Evolutionary conservation across 2,888 invertebrate species (phyloP).

Genomic region (Brenthis daphne): DNA sequence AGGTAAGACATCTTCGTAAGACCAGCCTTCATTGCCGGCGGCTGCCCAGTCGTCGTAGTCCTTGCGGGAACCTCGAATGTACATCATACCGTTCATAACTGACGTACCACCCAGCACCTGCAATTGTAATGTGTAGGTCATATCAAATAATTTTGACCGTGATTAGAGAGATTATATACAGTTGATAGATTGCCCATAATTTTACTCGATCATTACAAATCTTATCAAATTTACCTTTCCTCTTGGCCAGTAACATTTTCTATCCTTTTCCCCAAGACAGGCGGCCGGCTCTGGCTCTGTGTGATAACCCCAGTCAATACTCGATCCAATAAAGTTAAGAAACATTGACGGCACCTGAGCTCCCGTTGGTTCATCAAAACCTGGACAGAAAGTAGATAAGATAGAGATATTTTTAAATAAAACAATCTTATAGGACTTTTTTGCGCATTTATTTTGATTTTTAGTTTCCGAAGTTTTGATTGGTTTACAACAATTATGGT

Average conservation of each 20-base stretch:
- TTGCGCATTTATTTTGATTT: no score
- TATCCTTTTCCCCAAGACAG: slow-evolving; percentile 87
- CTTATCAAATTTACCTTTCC: slow-evolving; percentile 84
- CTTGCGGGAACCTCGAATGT: slow-evolving; percentile 92
- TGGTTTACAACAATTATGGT: no score
- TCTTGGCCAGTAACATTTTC: slow-evolving; percentile 91
- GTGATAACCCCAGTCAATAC: slow-evolving; percentile 93
- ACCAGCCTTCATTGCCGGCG: slow-evolving; percentile 94
- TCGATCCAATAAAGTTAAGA: slow-evolving; percentile 91
- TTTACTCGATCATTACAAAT: not conserved
- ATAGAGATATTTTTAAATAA: no score
- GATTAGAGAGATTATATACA: no score
- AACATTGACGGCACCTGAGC: slow-evolving; percentile 95
- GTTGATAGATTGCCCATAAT: no score
- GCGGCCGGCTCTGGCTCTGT: slow-evolving; percentile 92
- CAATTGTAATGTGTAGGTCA: not conserved
- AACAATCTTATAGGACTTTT: no score
- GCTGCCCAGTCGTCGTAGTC: slow-evolving; percentile 95
- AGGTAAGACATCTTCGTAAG: slow-evolving; percentile 93
- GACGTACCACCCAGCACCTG: slow-evolving; percentile 95
- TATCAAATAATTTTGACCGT: no score
- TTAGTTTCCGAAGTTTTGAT: no score
- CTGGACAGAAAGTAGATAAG: slow-evolving; percentile 55
- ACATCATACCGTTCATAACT: slow-evolving; percentile 98
- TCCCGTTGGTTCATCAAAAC: slow-evolving; percentile 93